Conservation (phyloP, 1,140 invertebrate species). For the Venustaconcha ellipsiformis region DNA sequence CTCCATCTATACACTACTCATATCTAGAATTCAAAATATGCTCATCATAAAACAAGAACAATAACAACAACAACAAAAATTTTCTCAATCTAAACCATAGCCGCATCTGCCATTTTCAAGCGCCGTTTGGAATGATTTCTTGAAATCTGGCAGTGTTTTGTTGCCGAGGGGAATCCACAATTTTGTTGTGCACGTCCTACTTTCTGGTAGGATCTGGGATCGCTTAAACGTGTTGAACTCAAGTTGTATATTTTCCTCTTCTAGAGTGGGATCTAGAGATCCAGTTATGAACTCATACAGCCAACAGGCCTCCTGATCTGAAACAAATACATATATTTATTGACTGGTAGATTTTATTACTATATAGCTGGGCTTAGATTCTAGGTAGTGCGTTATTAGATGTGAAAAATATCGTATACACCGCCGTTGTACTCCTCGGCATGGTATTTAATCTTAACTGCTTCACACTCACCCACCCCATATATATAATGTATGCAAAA, state of each 20-base stretch:
- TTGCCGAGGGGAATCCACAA: slow-evolving; percentile 17
- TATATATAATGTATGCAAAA: too few relatives aligned
- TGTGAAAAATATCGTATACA: neutral
- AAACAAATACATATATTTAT: neutral
- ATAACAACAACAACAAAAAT: neutral
- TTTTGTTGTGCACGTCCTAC: slow-evolving; percentile 9
- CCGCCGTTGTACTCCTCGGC: neutral
- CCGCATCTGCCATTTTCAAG: slow-evolving; percentile 14
- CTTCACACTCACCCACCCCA: too few relatives aligned
- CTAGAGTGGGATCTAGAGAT: slow-evolving; percentile 12
- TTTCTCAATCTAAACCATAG: slow-evolving; percentile 6
- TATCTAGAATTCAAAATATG: too few relatives aligned
- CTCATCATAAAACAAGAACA: too few relatives aligned
- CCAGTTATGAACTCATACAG: slow-evolving; percentile 22
- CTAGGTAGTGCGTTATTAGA: neutral
- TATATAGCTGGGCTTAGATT: neutral
- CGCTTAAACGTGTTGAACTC: slow-evolving; percentile 11
- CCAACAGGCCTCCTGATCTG: slow-evolving; percentile 9
- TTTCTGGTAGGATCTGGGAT: slow-evolving; percentile 3
- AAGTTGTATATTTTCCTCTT: slow-evolving; percentile 3
- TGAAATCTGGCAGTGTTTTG: slow-evolving; percentile 8
- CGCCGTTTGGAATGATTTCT: slow-evolving; percentile 1
- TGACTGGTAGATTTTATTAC: neutral
- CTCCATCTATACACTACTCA: too few relatives aligned
- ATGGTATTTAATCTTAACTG: neutral